A percentile compares a stretch with the other conserved stretches of the same genome.
Evolutionary conservation across 1,140 invertebrate genomes (phyloP).

Genomic region (Augochlora pura): DNA sequence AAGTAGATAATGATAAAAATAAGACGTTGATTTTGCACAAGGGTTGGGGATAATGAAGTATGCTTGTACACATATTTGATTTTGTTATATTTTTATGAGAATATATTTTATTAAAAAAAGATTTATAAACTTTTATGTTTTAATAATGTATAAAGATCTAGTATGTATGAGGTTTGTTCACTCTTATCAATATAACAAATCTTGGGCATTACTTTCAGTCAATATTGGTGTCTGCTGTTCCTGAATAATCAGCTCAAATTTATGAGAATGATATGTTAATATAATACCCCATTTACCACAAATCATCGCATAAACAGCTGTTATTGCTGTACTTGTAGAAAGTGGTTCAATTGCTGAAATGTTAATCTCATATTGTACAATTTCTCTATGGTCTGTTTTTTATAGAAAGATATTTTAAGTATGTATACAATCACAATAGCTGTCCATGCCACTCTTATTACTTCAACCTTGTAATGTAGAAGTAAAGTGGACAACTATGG

Average conservation of each 20-base stretch:
- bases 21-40: background rate
- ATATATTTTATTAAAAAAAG: conserved; percentile 12
- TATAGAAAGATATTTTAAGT: too few relatives aligned
- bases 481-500: too few relatives aligned
- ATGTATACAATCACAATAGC: too few relatives aligned
- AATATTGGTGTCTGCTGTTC: conserved; percentile 52
- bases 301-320: conserved; percentile 59
- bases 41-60: background rate
- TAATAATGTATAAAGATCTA: background rate
- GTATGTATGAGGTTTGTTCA: background rate
- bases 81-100: conserved; percentile 17
- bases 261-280: conserved; percentile 57
- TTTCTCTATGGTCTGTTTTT: too few relatives aligned
- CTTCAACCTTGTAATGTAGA: too few relatives aligned
- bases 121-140: background rate
- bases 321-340: conserved; percentile 49
- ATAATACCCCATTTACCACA: conserved; percentile 60
- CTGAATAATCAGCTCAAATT: conserved; percentile 49
- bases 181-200: background rate
- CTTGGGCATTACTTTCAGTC: conserved; percentile 38
- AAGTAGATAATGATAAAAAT: background rate
- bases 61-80: background rate
- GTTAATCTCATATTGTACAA: background rate
- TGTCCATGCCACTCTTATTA: too few relatives aligned
- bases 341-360: conserved; percentile 55